Base-by-base conservation (phyloP, 23 tunicate genomes). In the Phallusia fumigata region DNA sequence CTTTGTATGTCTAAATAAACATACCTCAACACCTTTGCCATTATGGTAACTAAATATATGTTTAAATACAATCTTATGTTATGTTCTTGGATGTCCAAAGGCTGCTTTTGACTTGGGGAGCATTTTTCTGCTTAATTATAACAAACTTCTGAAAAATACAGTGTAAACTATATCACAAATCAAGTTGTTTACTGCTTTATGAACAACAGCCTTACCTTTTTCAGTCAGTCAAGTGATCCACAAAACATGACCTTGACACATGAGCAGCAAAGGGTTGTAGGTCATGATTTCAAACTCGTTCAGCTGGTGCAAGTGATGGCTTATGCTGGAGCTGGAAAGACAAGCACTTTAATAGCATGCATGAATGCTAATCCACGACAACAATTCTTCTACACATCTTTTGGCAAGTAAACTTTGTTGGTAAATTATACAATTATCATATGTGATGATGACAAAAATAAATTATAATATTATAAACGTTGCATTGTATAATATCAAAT, bases 311-410 rank as follows among this genome's bases (percentile, higher is more conserved):
- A 86, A 51, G 86, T 87, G n/a, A 73, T 87, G 81, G 90, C 90
- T 18, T 87, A 87, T 36, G 90, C 90, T 6, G 90, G 90, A 12
- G 74, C 90, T 19, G 90, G 90, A 18, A 87, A 87, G 32, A 87
- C 90, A 50, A 87, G 69, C 77, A 87, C 90, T 10, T 76, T 87
- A 5, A 73, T 35, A 18, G 76, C 72, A 18, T 81, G 76, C 32
- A 86, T 64, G 6, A 58, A 45, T 31, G 76, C 90, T 12, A 75
- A 87, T 21, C 90, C 90, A 2, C 22, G 75, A 33, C 76, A 33
- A 18, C 24, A 50, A 24, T 87, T 87, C 50, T 53, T 87, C 49
- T 87, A 87, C 82, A 87, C 85, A 18, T 87, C 90, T 8, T 87
- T 87, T 40, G 36, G 77, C 81, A 87, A 87, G 90, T 87, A 79